Evolutionary conservation across 2,888 invertebrate genomes (phyloP).

Genomic region (Meteorus colon): DNA sequence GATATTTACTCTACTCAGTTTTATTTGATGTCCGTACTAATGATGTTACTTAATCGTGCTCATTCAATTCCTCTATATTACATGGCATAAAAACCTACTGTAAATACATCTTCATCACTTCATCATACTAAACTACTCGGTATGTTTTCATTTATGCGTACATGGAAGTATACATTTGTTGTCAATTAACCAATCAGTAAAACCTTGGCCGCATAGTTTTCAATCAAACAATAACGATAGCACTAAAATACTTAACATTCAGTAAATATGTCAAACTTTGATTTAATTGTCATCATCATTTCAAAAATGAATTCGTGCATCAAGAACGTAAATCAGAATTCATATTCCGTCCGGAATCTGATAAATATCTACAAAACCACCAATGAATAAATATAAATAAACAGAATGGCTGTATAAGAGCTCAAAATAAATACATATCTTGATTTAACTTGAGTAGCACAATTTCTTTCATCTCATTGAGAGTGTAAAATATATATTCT

Average conservation of each 20-base stretch:
- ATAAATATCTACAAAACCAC: too few relatives aligned
- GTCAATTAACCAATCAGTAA: background rate
- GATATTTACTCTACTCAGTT: background rate
- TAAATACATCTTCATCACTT: background rate
- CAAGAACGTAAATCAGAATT: too few relatives aligned
- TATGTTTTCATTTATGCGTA: background rate
- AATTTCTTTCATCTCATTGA: background rate
- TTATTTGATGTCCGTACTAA: background rate
- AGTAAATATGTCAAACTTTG: too few relatives aligned
- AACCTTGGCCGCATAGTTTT: background rate
- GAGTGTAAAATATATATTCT: slow-evolving; percentile 5
- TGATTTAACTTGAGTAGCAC: too few relatives aligned
- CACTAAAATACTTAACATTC: too few relatives aligned
- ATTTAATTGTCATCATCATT: too few relatives aligned
- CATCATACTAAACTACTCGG: too few relatives aligned
- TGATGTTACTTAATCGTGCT: slow-evolving; percentile 3
- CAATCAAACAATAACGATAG: background rate
- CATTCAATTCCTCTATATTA: background rate
- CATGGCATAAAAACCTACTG: background rate
- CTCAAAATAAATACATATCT: too few relatives aligned
- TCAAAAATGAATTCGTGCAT: too few relatives aligned
- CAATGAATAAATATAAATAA: too few relatives aligned
- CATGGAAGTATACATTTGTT: background rate
- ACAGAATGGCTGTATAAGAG: too few relatives aligned
- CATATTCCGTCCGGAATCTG: too few relatives aligned